Conservation (phyloP, 1,140 invertebrate species). For the Meloidogyne hapla region DNA sequence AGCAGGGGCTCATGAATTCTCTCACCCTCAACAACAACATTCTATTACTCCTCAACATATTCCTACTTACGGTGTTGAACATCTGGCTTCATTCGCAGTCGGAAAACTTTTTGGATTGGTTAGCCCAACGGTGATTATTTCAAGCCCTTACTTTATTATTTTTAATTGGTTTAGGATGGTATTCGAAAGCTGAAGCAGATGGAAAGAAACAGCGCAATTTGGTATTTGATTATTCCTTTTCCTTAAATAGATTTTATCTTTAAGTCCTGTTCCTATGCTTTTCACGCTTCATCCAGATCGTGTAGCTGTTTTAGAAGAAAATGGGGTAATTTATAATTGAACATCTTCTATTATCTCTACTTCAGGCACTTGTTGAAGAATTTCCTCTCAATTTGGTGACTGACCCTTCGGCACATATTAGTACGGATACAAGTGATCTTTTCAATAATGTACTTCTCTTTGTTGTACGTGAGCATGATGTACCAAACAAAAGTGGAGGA, state of each 20-base stretch:
- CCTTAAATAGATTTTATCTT: conserved; percentile 68
- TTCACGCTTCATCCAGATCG: conserved; percentile 68
- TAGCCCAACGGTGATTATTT: background rate
- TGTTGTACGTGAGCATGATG: conserved; percentile 74
- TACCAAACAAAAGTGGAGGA: conserved; percentile 63
- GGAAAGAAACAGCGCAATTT: conserved; percentile 95
- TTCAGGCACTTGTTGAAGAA: conserved; percentile 80
- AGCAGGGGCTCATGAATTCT: background rate
- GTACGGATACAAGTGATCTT: conserved; percentile 88
- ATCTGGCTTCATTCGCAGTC: conserved; percentile 94
- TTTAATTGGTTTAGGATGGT: conserved; percentile 74
- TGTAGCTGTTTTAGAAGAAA: conserved; percentile 91
- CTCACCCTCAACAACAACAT: background rate
- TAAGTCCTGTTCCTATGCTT: conserved; percentile 72
- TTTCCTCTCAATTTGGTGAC: conserved; percentile 87
- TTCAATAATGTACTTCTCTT: conserved; percentile 98
- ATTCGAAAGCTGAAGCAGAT: conserved; percentile 88
- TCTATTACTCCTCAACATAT: conserved; percentile 14
- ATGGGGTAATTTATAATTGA: conserved; percentile 68
- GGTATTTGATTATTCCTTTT: conserved; percentile 71
- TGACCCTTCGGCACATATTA: conserved; percentile 93
- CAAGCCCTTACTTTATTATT: conserved; percentile 59
- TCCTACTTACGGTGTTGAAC: conserved; percentile 80
- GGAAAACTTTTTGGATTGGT: background rate
- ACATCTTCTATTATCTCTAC: background rate